A percentile compares a stretch with the other conserved stretches of the same genome.
These are phyloP conservation scores for Kradibia gibbosae DNA, from an alignment of 1,140 invertebrate species.

Conservation along the genomic window DNA sequence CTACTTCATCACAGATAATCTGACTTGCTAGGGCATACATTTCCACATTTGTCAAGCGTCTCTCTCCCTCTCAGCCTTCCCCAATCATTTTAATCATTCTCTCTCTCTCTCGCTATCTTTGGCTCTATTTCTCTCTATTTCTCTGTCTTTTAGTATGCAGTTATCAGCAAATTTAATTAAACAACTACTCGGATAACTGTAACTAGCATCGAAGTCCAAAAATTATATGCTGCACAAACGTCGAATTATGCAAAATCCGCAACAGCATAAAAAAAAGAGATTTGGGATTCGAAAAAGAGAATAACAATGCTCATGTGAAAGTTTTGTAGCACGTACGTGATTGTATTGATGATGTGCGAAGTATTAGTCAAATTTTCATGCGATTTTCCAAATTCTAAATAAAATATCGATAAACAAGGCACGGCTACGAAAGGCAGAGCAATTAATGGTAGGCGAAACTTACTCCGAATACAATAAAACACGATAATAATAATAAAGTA, in stretches of 20 bases:
- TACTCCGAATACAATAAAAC: not conserved
- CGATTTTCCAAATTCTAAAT: conserved; percentile 2
- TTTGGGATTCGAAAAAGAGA: not conserved
- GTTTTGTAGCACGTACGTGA: not conserved
- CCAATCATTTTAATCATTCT: too few relatives aligned
- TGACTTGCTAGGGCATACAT: not conserved
- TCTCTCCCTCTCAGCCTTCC: not conserved
- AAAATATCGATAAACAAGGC: not conserved
- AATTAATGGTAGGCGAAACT: not conserved
- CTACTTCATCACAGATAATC: not conserved
- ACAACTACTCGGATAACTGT: not conserved
- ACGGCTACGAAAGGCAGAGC: not conserved
- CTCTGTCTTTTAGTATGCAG: too few relatives aligned
- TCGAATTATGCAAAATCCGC: conserved; percentile 4
- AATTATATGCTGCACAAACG: conserved; percentile 17
- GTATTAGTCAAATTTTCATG: conserved; percentile 6
- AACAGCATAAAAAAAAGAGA: conserved; percentile 1
- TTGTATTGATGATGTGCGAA: conserved; percentile 24
- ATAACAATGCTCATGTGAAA: not conserved
- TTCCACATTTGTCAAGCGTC: not conserved
- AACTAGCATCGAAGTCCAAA: not conserved
- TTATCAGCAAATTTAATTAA: conserved; percentile 7
- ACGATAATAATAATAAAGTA: not conserved
- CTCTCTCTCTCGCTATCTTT: not conserved
- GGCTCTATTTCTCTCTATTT: too few relatives aligned